These are phyloP conservation scores for Gobionotothen gibberifrons DNA, from an alignment of 2,797 vertebrate genomes.

Conservation along the genomic window DNA sequence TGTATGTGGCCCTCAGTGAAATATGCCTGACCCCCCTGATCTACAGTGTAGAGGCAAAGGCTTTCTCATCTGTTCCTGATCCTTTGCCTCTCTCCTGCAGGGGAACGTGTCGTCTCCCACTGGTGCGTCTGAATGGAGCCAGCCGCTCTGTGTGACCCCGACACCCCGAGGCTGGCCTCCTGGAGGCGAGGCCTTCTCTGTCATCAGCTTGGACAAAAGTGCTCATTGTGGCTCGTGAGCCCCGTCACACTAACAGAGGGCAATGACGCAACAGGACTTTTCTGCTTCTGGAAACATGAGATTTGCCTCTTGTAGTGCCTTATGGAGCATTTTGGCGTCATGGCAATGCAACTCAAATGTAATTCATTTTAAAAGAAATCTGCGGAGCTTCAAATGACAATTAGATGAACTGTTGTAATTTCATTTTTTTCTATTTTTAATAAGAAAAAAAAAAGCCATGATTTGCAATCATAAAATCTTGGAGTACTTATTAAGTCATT, in stretches of 20 bases:
- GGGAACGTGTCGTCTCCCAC: slow-evolving; percentile 57
- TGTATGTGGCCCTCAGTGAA: too few relatives aligned
- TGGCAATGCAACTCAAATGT: slow-evolving; percentile 91
- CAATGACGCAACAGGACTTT: slow-evolving; percentile 92
- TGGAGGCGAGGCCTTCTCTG: slow-evolving; percentile 84
- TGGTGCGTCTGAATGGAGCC: slow-evolving; percentile 71
- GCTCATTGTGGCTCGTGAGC: slow-evolving; percentile 71
- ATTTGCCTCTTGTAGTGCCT: slow-evolving; percentile 95
- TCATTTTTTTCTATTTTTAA: slow-evolving; percentile 74
- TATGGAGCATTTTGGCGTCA: slow-evolving; percentile 94
- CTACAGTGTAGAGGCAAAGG: not conserved
- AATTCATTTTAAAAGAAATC: slow-evolving; percentile 86
- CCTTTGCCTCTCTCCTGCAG: slow-evolving; percentile 42
- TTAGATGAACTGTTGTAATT: slow-evolving; percentile 68
- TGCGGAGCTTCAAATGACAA: slow-evolving; percentile 73
- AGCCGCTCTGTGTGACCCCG: slow-evolving; percentile 72
- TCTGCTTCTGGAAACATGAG: slow-evolving; percentile 89
- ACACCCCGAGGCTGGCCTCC: slow-evolving; percentile 75
- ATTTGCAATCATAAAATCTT: slow-evolving; percentile 88
- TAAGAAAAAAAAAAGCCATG: slow-evolving; percentile 89
- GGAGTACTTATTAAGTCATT: slow-evolving; percentile 76
- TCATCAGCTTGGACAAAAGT: slow-evolving; percentile 85
- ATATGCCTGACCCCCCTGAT: not conserved
- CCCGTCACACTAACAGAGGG: slow-evolving; percentile 85
- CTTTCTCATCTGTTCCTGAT: not conserved